A percentile compares a stretch with the other conserved stretches of the same genome.
Conservation (phyloP, 1,140 invertebrate genomes). For the Bradynema listronoti region DNA sequence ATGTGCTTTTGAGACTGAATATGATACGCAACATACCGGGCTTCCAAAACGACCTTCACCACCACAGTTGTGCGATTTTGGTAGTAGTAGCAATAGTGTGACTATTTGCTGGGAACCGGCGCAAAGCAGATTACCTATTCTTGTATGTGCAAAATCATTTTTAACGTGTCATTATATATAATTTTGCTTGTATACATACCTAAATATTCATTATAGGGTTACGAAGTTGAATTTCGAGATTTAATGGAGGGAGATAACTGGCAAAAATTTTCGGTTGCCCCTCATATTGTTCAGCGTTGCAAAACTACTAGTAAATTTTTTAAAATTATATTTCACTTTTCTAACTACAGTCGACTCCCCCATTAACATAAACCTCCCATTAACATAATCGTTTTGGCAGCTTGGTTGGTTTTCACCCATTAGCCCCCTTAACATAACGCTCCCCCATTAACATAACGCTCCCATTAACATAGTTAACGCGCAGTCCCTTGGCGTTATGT, state of each 20-base stretch:
- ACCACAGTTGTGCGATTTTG: constrained; percentile 53
- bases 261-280: constrained; percentile 54
- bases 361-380: not conserved
- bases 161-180: too few relatives aligned
- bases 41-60: constrained; percentile 42
- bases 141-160: constrained; percentile 28
- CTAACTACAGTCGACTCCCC: not conserved
- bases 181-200: not conserved
- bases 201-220: constrained; percentile 35
- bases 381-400: not conserved
- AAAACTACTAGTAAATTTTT: constrained; percentile 49
- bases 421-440: too few relatives aligned
- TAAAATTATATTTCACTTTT: constrained; percentile 8
- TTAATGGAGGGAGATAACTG: constrained; percentile 50
- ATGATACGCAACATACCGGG: too few relatives aligned
- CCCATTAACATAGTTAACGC: not conserved
- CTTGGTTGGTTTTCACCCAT: too few relatives aligned
- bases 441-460: not conserved
- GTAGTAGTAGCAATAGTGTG: constrained; percentile 48
- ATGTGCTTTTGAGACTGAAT: too few relatives aligned
- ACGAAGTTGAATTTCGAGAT: constrained; percentile 57
- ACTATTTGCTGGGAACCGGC: constrained; percentile 57
- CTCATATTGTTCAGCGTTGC: constrained; percentile 47
- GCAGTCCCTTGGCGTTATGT: not conserved
- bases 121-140: constrained; percentile 48